Base-by-base conservation (phyloP, 2,113 vertebrate genomes). In the Rhipidura dahli region DNA sequence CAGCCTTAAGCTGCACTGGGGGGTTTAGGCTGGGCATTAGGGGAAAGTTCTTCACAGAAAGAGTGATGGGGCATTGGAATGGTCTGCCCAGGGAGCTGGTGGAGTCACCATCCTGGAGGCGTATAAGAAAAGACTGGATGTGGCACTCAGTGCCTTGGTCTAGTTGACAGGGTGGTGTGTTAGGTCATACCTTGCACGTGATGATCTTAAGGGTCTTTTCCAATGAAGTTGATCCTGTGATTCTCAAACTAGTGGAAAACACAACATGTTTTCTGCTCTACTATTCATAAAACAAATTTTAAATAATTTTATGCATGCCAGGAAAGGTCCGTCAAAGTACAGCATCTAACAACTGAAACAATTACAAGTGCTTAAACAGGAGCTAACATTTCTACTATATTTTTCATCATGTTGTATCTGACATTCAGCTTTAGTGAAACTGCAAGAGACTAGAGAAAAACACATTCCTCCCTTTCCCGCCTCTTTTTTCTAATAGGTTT, bases 401-500 rank as follows among this genome's bases (percentile, higher is more conserved):
- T n/a, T 81, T 17, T 73, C 30, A n/a, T n/a, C 7, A 40, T 2
- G 9, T 54, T 70, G 7, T 26, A 44, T 28, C 31, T 21, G 79
- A 66, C 5, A 82, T 14, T 16, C 22, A 63, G 28, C 15, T 28
- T 64, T 37, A 78, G 7, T 60, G 57, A 60, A 90, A 37, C 31
- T 35, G 17, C 40, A 78, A 87, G 17, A 68, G 13, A 30, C 15
- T 31, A 35, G 30, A 89, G 26, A 72, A 88, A 63, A 87, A 77
- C 20, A 57, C 4, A 15, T 10, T 30, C 49, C 42, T 77, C 63
- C 6, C 5, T 28, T 7, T 4, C 10, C 7, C 2, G 0, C 8
- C n/a, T 10, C 47, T 21, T 56, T 68, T 57, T 80, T 53, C 45
- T 35, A 24, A 51, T 12, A 57, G 13, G 1, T 40, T 87, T 88